Percentiles rank a stretch among this genome's conserved stretches.
Conservation (phyloP, 2,113 vertebrate species). For the Heterotis niloticus region DNA sequence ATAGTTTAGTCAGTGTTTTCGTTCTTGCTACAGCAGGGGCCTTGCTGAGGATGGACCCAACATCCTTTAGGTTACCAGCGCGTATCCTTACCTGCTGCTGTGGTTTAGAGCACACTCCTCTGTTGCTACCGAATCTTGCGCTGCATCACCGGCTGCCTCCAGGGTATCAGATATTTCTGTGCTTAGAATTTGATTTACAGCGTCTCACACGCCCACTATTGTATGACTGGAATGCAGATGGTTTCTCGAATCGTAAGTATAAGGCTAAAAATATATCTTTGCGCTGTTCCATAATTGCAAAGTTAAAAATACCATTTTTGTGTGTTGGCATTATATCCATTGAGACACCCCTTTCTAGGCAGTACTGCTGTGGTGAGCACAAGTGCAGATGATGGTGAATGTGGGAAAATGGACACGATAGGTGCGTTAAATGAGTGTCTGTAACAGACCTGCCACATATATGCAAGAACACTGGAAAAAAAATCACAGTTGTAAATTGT, state of each 20-base stretch:
- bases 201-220: background rate
- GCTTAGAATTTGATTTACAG: background rate
- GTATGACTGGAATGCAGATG: slow-evolving; percentile 5
- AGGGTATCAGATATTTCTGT: background rate
- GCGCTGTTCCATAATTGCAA: background rate
- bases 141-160: no score
- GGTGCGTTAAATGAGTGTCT: background rate
- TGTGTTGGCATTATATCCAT: background rate
- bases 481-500: background rate
- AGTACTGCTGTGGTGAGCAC: background rate
- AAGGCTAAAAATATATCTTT: background rate
- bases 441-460: background rate
- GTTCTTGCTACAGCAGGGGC: no score
- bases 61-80: no score
- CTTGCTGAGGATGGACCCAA: no score
- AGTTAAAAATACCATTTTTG: background rate
- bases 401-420: background rate
- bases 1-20: background rate
- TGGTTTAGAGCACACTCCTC: no score
- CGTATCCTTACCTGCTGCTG: no score
- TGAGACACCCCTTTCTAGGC: background rate
- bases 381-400: background rate
- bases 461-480: background rate
- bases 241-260: background rate
- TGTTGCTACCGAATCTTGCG: no score